A percentile compares a stretch with the other conserved stretches of the same genome.
Conservation (phyloP, 2,113 vertebrate genomes). For the Psittacula cyanocephala region DNA sequence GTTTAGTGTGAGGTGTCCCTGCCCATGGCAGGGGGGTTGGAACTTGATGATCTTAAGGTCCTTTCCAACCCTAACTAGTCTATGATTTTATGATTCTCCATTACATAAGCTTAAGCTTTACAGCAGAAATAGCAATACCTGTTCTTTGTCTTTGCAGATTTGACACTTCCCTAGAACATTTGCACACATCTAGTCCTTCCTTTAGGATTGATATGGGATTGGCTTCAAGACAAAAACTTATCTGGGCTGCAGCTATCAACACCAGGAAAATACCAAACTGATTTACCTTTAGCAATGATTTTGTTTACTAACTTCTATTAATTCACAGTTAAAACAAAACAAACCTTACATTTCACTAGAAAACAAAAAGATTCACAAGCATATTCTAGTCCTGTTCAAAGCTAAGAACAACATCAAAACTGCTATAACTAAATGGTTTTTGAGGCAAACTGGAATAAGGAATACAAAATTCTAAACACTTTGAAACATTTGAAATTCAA, state of each 20-base stretch:
- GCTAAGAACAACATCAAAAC: neutral
- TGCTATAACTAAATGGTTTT: neutral
- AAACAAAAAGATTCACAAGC: neutral
- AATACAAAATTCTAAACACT: neutral
- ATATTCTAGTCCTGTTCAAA: neutral
- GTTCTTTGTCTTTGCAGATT: slow-evolving; percentile 23
- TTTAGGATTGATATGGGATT: neutral
- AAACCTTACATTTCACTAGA: neutral
- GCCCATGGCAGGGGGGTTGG: no score
- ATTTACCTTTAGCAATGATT: neutral
- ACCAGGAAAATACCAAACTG: neutral
- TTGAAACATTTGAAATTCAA: neutral
- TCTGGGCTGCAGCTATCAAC: neutral
- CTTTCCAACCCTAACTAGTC: no score
- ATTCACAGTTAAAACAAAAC: neutral
- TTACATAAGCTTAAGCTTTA: neutral
- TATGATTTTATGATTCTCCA: neutral
- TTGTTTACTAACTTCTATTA: neutral
- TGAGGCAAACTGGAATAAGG: neutral
- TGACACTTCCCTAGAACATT: neutral
- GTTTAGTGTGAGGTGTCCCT: no score
- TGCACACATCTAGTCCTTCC: neutral
- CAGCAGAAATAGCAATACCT: slow-evolving; percentile 7
- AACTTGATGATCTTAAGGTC: no score
- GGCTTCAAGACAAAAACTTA: neutral